Conservation (phyloP, 1,140 invertebrate species). For the Asbolus verrucosus region DNA sequence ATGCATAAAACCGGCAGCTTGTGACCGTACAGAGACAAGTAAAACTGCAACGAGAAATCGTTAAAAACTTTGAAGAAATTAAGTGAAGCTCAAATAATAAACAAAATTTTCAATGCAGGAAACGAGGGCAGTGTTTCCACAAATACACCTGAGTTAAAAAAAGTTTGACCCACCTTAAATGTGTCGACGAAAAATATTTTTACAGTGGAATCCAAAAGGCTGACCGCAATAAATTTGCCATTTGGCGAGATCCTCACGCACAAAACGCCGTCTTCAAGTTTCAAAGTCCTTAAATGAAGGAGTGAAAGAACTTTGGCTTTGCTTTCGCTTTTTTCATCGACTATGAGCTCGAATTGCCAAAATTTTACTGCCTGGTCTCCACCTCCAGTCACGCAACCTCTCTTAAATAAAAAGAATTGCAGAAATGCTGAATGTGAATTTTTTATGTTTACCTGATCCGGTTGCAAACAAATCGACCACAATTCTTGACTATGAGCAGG, state of each 20-base stretch:
- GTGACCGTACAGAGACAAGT: slow-evolving; percentile 95
- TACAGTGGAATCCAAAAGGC: slow-evolving; percentile 92
- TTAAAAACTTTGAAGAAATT: no score
- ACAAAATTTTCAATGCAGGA: no score
- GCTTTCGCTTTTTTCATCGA: slow-evolving; percentile 71
- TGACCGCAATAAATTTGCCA: slow-evolving; percentile 88
- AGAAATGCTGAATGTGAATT: neutral
- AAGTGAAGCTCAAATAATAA: slow-evolving; percentile 10
- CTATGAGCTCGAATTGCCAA: slow-evolving; percentile 92
- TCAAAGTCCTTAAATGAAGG: slow-evolving; percentile 82
- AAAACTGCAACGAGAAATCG: slow-evolving; percentile 89
- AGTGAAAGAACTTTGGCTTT: slow-evolving; percentile 81
- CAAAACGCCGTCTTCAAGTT: slow-evolving; percentile 88
- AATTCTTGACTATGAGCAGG: slow-evolving; percentile 85
- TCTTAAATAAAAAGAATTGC: slow-evolving; percentile 65
- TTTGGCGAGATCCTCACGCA: slow-evolving; percentile 88
- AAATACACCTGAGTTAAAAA: no score
- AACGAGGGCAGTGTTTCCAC: no score
- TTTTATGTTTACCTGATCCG: slow-evolving; percentile 73
- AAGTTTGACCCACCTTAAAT: no score
- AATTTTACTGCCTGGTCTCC: slow-evolving; percentile 93
- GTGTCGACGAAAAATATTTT: slow-evolving; percentile 96
- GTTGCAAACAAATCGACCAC: slow-evolving; percentile 81
- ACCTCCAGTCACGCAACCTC: slow-evolving; percentile 87
- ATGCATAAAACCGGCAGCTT: slow-evolving; percentile 93